Base-by-base conservation (phyloP, 1,140 invertebrate species). In the Caenorhabditis brenneri region DNA sequence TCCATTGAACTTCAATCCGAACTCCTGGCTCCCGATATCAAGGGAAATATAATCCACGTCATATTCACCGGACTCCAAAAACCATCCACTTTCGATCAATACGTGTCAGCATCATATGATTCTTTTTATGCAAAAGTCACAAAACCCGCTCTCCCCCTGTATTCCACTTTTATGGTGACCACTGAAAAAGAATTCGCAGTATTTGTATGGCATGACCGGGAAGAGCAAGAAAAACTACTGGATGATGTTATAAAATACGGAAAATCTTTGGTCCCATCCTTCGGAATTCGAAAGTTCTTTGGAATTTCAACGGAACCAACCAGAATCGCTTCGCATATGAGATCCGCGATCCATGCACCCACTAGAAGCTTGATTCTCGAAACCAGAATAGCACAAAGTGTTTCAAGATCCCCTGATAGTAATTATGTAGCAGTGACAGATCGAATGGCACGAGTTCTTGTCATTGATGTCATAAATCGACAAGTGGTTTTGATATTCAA, bases 221-320 rank as follows among this genome's bases (percentile, higher is more conserved):
- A 69, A 19, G 82, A 83, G 16, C 36, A 80, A 36, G 46, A 42
- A 4, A 53, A 79, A 15, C 22, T 83, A 4, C 16, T 65, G 33
- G 48, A 49, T 31, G 82, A 83, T 5, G 58, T 65, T 15, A 60
- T 82, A 9, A 83, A 80, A n/a, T 46, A 51, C n/a, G 51, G 48
- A 51, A 80, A 53, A 42, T 80, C 79, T 29, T 29, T 58, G 46
- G 33, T 83, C 12, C 82, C 82, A 16, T 51, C 33, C 12, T 83
- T 83, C 31, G 82, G 82, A 46, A 53, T 83, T 31, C 82, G 82
- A 36, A 83, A 83, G 24, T 79, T 83, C 24, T 48, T 83, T 31
- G 82, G 82, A 39, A 58, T 83, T 65, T 24, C 48, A 9, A 51
- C 60, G 10, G 74, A 42, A 9, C 46, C 69, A 9, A 31, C 81